Conservation (phyloP, 2,797 vertebrate genomes). For the Intellagama lesueurii region DNA sequence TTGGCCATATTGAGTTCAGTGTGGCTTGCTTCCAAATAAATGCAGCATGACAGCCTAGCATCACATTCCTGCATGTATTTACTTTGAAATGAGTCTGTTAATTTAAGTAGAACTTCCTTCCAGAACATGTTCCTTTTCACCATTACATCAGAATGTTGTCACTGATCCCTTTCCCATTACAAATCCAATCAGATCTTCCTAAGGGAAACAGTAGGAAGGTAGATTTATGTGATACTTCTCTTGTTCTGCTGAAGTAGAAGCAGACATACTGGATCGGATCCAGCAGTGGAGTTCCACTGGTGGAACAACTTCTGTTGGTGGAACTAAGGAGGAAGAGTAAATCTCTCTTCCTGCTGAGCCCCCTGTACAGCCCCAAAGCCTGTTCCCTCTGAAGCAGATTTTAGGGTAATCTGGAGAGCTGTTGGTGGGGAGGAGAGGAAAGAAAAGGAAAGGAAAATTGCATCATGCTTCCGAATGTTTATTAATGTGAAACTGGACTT, state of each 20-base stretch:
- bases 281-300: background rate
- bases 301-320: background rate
- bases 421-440: background rate
- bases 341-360: background rate
- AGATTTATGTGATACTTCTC: background rate
- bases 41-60: background rate
- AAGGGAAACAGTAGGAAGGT: background rate
- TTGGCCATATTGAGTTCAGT: background rate
- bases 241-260: background rate
- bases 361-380: background rate
- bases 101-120: background rate
- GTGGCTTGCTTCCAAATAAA: background rate
- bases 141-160: too few relatives aligned
- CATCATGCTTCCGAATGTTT: background rate
- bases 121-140: too few relatives aligned
- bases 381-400: background rate
- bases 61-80: too few relatives aligned
- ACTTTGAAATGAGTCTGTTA: background rate
- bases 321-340: background rate
- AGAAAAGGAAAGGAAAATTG: background rate
- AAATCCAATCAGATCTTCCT: background rate
- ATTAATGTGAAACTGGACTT: background rate
- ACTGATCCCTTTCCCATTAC: background rate
- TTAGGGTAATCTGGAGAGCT: background rate
- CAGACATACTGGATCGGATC: background rate